Evolutionary conservation across 2,113 vertebrate species (phyloP).

Genomic region (Chamaetylas fuelleborni): DNA sequence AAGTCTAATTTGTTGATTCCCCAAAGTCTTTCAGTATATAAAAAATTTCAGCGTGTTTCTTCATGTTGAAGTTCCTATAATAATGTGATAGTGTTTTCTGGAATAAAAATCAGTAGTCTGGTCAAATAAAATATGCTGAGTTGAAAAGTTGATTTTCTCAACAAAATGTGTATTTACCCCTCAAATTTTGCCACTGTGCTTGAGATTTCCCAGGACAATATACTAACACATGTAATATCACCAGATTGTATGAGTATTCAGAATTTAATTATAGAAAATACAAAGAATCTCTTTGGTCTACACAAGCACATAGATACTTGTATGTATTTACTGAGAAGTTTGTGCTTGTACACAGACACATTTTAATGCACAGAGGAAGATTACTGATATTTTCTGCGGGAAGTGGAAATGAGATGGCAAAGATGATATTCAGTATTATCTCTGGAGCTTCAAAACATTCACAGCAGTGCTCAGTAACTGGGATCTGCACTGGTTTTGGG

Average conservation of each 20-base stretch:
- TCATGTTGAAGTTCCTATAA: background rate
- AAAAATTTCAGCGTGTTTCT: background rate
- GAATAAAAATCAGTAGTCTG: background rate
- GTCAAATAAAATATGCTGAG: background rate
- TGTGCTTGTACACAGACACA: background rate
- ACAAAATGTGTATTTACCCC: background rate
- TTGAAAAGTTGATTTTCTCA: background rate
- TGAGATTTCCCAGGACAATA: background rate
- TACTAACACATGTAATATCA: background rate
- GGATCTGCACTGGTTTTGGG: background rate
- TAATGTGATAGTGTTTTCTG: background rate
- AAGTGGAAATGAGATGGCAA: background rate
- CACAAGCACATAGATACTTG: background rate
- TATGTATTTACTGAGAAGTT: background rate
- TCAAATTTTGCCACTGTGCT: background rate
- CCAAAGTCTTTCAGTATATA: background rate
- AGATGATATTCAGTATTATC: background rate
- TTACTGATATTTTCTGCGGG: background rate
- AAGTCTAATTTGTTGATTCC: slow-evolving; percentile 50
- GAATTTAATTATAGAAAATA: background rate
- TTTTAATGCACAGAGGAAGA: background rate
- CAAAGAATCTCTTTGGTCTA: background rate
- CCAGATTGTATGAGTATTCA: background rate
- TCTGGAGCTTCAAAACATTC: background rate
- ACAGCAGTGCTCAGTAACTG: background rate